Evolutionary conservation across 2,113 vertebrate genomes (phyloP).

Genomic region (Spea bombifrons): DNA sequence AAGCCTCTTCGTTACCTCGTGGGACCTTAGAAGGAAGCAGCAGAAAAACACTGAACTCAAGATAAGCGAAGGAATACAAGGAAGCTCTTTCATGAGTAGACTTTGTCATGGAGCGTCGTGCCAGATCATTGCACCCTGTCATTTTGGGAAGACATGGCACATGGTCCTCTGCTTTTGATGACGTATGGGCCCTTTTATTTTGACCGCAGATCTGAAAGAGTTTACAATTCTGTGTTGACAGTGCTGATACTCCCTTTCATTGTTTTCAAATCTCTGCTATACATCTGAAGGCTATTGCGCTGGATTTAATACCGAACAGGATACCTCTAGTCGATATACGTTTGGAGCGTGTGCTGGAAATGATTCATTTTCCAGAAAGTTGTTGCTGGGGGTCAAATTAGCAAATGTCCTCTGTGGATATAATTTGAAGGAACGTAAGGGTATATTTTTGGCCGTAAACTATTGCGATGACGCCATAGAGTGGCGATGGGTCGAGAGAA

Average conservation of each 20-base stretch:
- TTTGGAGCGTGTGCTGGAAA: not conserved
- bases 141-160: not conserved
- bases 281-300: too few relatives aligned
- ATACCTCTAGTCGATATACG: too few relatives aligned
- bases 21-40: too few relatives aligned
- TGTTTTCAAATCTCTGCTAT: too few relatives aligned
- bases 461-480: conserved; percentile 23
- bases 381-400: not conserved
- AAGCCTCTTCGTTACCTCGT: too few relatives aligned
- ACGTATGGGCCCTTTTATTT: conserved; percentile 6
- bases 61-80: not conserved
- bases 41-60: too few relatives aligned
- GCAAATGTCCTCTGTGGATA: not conserved
- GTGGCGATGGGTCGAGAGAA: conserved; percentile 46
- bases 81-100: not conserved
- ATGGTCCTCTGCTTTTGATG: not conserved
- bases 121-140: not conserved
- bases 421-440: not conserved
- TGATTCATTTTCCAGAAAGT: not conserved
- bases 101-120: not conserved
- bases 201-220: conserved; percentile 8
- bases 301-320: too few relatives aligned
- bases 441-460: conserved; percentile 1
- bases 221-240: not conserved
- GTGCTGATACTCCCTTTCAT: not conserved